Base-by-base conservation (phyloP, 2,888 invertebrate species). In the Cantharis rustica region DNA sequence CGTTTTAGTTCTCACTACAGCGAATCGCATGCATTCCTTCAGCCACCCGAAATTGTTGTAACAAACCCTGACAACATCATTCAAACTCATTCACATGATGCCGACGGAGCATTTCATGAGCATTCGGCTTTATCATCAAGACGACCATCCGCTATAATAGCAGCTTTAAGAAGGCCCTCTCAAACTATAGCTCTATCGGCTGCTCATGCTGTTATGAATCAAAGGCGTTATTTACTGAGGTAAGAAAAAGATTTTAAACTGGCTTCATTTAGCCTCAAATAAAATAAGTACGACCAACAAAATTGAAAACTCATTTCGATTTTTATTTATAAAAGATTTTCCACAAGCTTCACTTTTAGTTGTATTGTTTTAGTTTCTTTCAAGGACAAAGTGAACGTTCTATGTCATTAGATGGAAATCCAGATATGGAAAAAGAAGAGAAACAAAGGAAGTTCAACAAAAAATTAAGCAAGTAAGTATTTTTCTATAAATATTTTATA, bases 101-200 rank as follows among this genome's bases (percentile, higher is more conserved):
- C 63, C 17, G 75, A 75, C 70, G 73, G 73, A 23, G 27, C 26
- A n/a, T 63, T 61, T 69, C 63, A 79, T 70, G 76, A 81, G 68
- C 76, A 79, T 47, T 80, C 80, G 16, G 68, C 79, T 61, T 77
- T 81, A 10, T 86, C 85, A 4, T 87, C 87, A 81, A 90, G 93
- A 84, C 89, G 93, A 64, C 92, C 92, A 0, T 92, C 93, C 9
- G 90, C 91, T 1, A 91, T 93, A 68, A 90, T 92, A 79, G 92
- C 92, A n/a, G 91, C 92, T 16, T 89, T 92, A 77, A 89, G 92
- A 7, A 88, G 92, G 47, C 91, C 92, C 4, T 91, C 91, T 63
- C 91, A 91, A 83, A 90, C 90, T n/a, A 86, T 91, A 26, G 91
- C 91, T 1, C 83, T 92, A 63, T 90, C 91, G 75, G 91, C 91